These are phyloP conservation scores for Volucella inanis DNA, from an alignment of 2,888 invertebrate species.

Conservation along the genomic window DNA sequence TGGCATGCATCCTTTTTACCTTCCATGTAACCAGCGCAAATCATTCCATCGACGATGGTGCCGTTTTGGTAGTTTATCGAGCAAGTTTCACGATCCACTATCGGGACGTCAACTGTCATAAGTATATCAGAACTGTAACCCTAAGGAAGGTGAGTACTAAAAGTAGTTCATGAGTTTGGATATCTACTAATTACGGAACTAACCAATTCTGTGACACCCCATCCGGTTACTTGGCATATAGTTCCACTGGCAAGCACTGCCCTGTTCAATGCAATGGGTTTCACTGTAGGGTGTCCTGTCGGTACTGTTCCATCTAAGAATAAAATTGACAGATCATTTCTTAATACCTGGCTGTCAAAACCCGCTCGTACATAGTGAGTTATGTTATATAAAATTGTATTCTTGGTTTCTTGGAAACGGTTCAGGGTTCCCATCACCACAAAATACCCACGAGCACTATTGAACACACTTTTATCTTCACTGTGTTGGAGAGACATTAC, in stretches of 20 bases:
- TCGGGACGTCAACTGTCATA: slow-evolving; percentile 78
- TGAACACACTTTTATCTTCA: neutral
- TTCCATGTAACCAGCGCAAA: slow-evolving; percentile 90
- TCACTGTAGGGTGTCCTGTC: slow-evolving; percentile 78
- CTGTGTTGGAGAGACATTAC: neutral
- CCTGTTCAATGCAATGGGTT: slow-evolving; percentile 77
- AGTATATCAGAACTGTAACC: slow-evolving; percentile 76
- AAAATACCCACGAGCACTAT: slow-evolving; percentile 76
- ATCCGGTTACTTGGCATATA: slow-evolving; percentile 81
- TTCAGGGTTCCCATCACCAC: slow-evolving; percentile 81
- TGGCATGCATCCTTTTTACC: slow-evolving; percentile 92
- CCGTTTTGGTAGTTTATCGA: slow-evolving; percentile 77
- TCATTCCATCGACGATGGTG: slow-evolving; percentile 86
- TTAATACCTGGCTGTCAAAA: slow-evolving; percentile 77
- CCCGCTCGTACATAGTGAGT: slow-evolving; percentile 70
- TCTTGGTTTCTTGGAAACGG: slow-evolving; percentile 77
- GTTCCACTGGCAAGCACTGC: slow-evolving; percentile 69
- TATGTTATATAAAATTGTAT: slow-evolving; percentile 78
- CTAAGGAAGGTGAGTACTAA: slow-evolving; percentile 7
- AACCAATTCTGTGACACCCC: slow-evolving; percentile 79
- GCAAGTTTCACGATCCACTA: slow-evolving; percentile 77
- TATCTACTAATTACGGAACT: slow-evolving; percentile 34
- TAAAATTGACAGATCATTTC: slow-evolving; percentile 79
- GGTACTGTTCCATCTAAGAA: slow-evolving; percentile 79
- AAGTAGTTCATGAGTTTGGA: neutral